Evolutionary conservation across 1,140 invertebrate species (phyloP), one percentile per base, ranked within the genome.

Genomic region (Saxidomus purpurata): DNA sequence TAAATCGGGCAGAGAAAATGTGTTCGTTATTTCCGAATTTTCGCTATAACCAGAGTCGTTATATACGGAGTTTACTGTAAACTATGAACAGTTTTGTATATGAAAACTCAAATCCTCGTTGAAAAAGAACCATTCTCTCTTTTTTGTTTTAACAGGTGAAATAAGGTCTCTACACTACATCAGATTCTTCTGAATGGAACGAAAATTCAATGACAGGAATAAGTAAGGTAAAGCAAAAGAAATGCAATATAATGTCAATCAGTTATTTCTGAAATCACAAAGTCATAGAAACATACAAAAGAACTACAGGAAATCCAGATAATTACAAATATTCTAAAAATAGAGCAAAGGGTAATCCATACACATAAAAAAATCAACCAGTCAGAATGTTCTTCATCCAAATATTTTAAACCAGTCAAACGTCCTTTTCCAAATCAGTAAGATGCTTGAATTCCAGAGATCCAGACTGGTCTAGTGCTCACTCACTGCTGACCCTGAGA

Each of bases 401-500:
- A 67, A 67, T 81, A 59, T 0, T 36, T 31, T 36, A n/a, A 61
- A 61, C 79, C 49, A 81, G 61, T 81, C 79, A 81, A 36, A 22
- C 49, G 31, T 38, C 59, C 61, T 59, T 17, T 81, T 81, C 49
- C 49, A 81, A 81, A 81, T 59, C 38, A 84, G 31, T 43, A 22
- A 71, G 82, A 63, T 69, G 63, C 82, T 84, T 84, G 82, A 28
- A 49, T 43, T 47, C 28, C 82, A 43, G 61, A 81, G 55, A 22
- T 55, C 6, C 47, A 81, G 59, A 69, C 82, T 84, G 82, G 79
- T 84, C n/a, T 31, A n/a, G 63, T 84, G 61, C 63, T 31, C 82
- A 84, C 59, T 84, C 59, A 84, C 82, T 84, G 59, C 82, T 71
- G 82, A 49, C 82, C 82, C 82, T 84, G 63, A 84, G 82, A 84